phyloP scores from a whole-genome alignment of 2,113 vertebrate genomes.

The Bubo bubo region DNA sequence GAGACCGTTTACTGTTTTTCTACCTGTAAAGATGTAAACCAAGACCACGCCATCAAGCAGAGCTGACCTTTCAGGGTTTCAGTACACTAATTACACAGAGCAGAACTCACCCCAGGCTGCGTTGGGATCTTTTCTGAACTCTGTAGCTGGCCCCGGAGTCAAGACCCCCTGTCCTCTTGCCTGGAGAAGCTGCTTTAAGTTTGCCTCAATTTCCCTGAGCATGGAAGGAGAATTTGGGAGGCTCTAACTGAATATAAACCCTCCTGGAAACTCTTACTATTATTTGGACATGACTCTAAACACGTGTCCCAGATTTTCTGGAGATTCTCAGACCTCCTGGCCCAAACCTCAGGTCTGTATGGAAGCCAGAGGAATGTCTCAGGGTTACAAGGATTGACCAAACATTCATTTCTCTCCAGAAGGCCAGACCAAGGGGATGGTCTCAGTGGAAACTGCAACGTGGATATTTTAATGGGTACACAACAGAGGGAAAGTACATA shows the following conservation, averaged over 20 bases:
- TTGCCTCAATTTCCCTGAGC: not conserved
- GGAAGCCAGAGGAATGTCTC: constrained; percentile 46
- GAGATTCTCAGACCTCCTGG: constrained; percentile 22
- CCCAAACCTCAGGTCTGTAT: constrained; percentile 5
- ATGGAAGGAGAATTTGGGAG: not conserved
- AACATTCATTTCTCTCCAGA: not conserved
- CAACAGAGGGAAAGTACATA: rapidly evolving
- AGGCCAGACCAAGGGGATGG: not conserved
- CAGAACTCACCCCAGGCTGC: not conserved
- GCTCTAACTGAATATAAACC: not conserved
- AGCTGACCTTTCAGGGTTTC: not conserved
- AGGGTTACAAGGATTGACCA: not conserved
- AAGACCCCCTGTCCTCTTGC: not conserved
- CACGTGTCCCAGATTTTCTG: not conserved
- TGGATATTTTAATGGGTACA: not conserved
- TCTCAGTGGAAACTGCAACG: not conserved
- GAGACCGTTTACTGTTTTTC: not conserved
- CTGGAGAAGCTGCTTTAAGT: not conserved
- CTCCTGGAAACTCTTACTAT: constrained; percentile 4
- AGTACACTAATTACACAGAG: not conserved
- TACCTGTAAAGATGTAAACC: not conserved
- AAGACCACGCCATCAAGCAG: not conserved
- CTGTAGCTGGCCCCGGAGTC: not conserved
- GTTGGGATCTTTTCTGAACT: not conserved
- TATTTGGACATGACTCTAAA: not conserved